Percentiles rank a stretch among this genome's conserved stretches.
Evolutionary conservation across 2,113 vertebrate genomes (phyloP).

Genomic region (Pseudopipra pipra): DNA sequence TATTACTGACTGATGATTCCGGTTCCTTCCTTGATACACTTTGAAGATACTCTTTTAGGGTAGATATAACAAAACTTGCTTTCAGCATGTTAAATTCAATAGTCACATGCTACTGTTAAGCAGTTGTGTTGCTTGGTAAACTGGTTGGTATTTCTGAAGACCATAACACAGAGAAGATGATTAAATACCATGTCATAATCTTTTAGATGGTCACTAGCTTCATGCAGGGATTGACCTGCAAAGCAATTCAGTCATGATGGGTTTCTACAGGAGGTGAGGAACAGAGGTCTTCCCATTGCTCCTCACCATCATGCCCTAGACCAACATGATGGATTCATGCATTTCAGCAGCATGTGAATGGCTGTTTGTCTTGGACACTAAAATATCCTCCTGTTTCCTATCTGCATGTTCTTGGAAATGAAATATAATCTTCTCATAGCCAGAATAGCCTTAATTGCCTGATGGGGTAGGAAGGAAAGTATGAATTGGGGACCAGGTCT

Average conservation of each 20-base stretch:
- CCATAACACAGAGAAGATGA: not conserved
- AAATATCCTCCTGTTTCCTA: not conserved
- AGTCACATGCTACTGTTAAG: not conserved
- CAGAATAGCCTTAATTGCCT: not conserved
- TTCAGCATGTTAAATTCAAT: not conserved
- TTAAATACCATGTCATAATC: not conserved
- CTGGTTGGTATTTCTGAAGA: not conserved
- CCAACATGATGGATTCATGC: rapidly evolving
- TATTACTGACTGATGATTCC: not conserved
- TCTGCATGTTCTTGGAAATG: not conserved
- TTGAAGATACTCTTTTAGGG: not conserved
- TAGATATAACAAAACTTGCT: not conserved
- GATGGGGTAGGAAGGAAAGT: not conserved
- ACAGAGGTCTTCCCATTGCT: not conserved
- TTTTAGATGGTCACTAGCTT: not conserved
- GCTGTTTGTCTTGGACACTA: not conserved
- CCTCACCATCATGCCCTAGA: rapidly evolving
- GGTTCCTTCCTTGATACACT: not conserved
- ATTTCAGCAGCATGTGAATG: not conserved
- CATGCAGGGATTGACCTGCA: not conserved
- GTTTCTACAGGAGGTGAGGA: not conserved
- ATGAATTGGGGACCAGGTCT: not conserved
- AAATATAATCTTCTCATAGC: not conserved
- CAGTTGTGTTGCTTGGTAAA: not conserved
- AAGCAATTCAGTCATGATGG: rapidly evolving